A percentile compares a stretch with the other conserved stretches of the same genome.
phyloP scores from a whole-genome alignment of 2,113 vertebrate species.

The Apteryx owenii region DNA sequence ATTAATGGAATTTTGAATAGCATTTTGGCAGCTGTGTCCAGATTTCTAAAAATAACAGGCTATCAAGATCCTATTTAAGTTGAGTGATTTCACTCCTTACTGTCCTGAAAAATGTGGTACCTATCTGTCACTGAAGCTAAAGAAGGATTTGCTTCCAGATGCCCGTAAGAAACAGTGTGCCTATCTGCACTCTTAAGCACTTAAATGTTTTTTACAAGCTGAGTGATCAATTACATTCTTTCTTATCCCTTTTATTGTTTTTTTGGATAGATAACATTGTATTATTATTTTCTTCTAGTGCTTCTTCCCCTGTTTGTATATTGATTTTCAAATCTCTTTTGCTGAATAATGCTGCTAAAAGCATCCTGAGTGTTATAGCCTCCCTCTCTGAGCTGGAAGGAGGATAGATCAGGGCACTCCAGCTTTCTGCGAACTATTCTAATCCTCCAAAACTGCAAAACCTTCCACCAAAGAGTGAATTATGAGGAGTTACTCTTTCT shows the following conservation, averaged over 20 bases:
- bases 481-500: not conserved
- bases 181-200: not conserved
- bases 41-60: not conserved
- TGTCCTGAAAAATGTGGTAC: conserved; percentile 30
- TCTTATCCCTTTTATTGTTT: not conserved
- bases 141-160: not conserved
- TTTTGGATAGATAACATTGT: not conserved
- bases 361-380: not conserved
- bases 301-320: not conserved
- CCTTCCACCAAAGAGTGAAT: not conserved
- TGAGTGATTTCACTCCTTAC: not conserved
- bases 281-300: not conserved
- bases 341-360: not conserved
- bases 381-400: not conserved
- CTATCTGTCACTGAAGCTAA: not conserved
- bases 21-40: not conserved
- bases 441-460: not conserved
- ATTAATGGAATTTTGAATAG: not conserved
- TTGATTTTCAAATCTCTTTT: not conserved
- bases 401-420: not conserved
- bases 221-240: not conserved
- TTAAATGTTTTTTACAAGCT: not conserved
- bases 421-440: not conserved
- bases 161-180: not conserved
- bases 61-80: not conserved